A percentile compares a stretch with the other conserved stretches of the same genome.
phyloP scores from a whole-genome alignment of 2,888 invertebrate species.

The Parnassius smintheus region DNA sequence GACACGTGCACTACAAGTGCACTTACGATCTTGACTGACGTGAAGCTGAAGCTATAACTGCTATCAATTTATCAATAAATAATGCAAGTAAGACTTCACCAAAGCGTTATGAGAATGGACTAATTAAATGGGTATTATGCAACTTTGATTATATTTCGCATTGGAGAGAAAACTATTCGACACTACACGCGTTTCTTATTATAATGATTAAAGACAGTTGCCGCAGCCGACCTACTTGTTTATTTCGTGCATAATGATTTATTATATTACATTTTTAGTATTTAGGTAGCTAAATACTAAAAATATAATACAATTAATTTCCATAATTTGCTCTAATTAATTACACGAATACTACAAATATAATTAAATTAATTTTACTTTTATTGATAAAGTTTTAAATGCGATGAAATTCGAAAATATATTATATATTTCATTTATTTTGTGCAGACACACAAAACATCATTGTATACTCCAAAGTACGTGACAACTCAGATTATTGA shows the following conservation, averaged over 20 bases:
- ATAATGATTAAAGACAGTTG: slow-evolving; percentile 36
- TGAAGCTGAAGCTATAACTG: slow-evolving; percentile 10
- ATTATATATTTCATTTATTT: slow-evolving; percentile 29
- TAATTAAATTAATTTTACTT: no score
- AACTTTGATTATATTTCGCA: slow-evolving; percentile 6
- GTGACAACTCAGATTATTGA: no score
- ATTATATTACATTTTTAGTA: no score
- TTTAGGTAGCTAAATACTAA: no score
- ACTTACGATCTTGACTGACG: slow-evolving; percentile 53
- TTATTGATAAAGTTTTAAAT: no score
- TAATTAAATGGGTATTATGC: background rate
- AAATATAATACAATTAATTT: no score
- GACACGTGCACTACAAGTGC: slow-evolving; percentile 52
- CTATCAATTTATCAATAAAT: slow-evolving; percentile 21
- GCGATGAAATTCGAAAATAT: no score
- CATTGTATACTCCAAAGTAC: slow-evolving; percentile 30
- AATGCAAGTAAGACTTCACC: slow-evolving; percentile 13
- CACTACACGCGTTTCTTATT: slow-evolving; percentile 3
- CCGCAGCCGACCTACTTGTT: slow-evolving; percentile 34
- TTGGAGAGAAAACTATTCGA: background rate
- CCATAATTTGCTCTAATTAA: no score
- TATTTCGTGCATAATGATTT: slow-evolving; percentile 36
- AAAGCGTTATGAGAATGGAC: slow-evolving; percentile 6
- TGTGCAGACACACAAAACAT: slow-evolving; percentile 44
- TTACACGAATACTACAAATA: no score